Evolutionary conservation across 2,113 vertebrate genomes (phyloP).

Genomic region (Seriola aureovittata): DNA sequence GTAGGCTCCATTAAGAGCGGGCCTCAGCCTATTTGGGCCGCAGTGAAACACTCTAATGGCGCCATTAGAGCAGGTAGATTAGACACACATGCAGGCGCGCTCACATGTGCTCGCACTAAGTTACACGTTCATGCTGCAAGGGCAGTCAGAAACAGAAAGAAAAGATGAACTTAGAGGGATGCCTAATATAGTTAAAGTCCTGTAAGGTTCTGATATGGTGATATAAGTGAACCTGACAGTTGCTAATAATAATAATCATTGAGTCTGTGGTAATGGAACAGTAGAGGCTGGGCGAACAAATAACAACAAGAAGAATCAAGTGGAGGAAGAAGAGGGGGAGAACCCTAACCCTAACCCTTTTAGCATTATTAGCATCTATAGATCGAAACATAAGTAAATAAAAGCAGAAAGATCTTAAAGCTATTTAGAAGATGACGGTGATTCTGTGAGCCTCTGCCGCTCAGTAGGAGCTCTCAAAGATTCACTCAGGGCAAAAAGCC

Average conservation of each 20-base stretch:
- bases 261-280: constrained; percentile 14
- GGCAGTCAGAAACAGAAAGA: not conserved
- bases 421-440: constrained; percentile 18
- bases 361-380: constrained; percentile 8
- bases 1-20: constrained; percentile 67
- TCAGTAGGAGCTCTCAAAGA: not conserved
- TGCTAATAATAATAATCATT: constrained; percentile 23
- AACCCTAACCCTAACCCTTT: not conserved
- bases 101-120: constrained; percentile 31
- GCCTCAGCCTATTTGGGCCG: constrained; percentile 65
- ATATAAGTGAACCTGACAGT: constrained; percentile 16
- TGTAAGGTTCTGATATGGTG: not conserved
- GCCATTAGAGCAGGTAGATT: constrained; percentile 70
- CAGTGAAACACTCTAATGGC: constrained; percentile 67
- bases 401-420: constrained; percentile 35
- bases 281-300: constrained; percentile 18
- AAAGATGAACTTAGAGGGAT: constrained; percentile 14
- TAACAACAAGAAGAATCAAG: constrained; percentile 2
- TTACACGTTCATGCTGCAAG: constrained; percentile 13
- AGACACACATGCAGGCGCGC: constrained; percentile 52
- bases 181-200: constrained; percentile 6
- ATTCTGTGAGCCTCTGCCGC: constrained; percentile 11
- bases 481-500: not conserved
- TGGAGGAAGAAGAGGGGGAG: constrained; percentile 6
- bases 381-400: constrained; percentile 45